phyloP scores from a whole-genome alignment of 2,888 invertebrate genomes.

The Endotricha flammealis region DNA sequence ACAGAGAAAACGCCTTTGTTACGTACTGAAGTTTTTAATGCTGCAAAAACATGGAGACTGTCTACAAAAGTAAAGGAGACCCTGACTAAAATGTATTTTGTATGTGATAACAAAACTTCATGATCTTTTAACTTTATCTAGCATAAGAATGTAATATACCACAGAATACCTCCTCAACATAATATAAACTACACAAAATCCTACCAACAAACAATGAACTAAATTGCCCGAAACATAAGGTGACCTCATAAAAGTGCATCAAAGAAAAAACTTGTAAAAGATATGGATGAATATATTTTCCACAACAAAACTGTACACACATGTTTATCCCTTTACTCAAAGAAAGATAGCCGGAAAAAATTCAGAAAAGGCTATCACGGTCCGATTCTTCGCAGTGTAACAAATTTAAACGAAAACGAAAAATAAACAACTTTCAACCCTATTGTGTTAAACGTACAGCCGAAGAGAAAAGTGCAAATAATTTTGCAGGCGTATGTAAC shows the following conservation, averaged over 20 bases:
- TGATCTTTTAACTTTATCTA: too few relatives aligned
- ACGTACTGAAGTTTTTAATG: too few relatives aligned
- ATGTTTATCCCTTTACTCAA: slow-evolving; percentile 53
- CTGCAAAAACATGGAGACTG: too few relatives aligned
- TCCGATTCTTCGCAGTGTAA: slow-evolving; percentile 40
- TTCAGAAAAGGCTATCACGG: slow-evolving; percentile 54
- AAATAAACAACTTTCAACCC: slow-evolving; percentile 28
- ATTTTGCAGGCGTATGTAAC: slow-evolving; percentile 32
- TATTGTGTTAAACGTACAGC: slow-evolving; percentile 20
- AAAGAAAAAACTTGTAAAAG: slow-evolving; percentile 9
- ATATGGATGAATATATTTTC: slow-evolving; percentile 16
- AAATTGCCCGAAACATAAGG: slow-evolving; percentile 6
- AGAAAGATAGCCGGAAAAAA: slow-evolving; percentile 62
- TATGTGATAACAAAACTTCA: too few relatives aligned
- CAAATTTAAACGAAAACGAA: slow-evolving; percentile 16
- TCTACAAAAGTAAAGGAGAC: too few relatives aligned
- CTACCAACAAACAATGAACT: slow-evolving; percentile 7
- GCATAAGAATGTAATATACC: too few relatives aligned
- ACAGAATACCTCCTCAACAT: too few relatives aligned
- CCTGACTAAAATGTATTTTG: too few relatives aligned
- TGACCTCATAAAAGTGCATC: slow-evolving; percentile 10
- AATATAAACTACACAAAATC: too few relatives aligned
- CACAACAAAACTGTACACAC: slow-evolving; percentile 34
- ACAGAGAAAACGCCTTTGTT: too few relatives aligned
- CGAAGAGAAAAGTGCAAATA: slow-evolving; percentile 7